Conservation (phyloP, 2,113 vertebrate species). For the Stigmatopora nigra region DNA sequence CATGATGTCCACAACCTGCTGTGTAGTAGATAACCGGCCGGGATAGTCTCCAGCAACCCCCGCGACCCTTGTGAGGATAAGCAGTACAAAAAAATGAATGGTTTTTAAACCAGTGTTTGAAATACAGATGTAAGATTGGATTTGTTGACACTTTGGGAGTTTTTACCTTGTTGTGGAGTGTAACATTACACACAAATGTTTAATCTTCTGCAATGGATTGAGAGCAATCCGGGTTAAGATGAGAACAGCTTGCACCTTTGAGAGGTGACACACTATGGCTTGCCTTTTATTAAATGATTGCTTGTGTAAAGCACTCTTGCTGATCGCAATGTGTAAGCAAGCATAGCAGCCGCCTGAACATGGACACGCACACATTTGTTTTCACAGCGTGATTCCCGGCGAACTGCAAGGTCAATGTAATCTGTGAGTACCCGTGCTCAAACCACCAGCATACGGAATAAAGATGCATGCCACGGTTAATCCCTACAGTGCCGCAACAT, state of each 20-base stretch:
- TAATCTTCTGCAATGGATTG: neutral
- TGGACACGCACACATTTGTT: neutral
- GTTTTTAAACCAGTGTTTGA: neutral
- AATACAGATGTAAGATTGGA: neutral
- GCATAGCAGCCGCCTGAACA: neutral
- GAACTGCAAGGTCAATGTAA: conserved; percentile 25
- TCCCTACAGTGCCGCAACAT: conserved; percentile 38
- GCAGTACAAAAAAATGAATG: too few species aligned
- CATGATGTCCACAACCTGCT: too few species aligned
- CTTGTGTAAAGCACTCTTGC: neutral
- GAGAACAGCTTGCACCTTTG: neutral
- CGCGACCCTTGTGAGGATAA: too few species aligned
- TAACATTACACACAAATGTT: too few species aligned
- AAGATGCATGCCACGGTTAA: conserved; percentile 36
- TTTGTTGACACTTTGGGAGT: neutral
- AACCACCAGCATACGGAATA: conserved; percentile 30
- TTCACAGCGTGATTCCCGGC: conserved; percentile 14
- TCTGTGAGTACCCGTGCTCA: conserved; percentile 9
- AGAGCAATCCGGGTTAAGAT: neutral
- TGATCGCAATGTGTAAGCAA: conserved; percentile 5
- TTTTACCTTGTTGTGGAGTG: too few species aligned
- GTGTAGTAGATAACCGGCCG: too few species aligned
- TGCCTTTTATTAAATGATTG: neutral
- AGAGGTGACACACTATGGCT: neutral
- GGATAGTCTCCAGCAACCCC: too few species aligned